phyloP scores from a whole-genome alignment of 2,797 vertebrate species.

The Dromococcyx pavoninus region DNA sequence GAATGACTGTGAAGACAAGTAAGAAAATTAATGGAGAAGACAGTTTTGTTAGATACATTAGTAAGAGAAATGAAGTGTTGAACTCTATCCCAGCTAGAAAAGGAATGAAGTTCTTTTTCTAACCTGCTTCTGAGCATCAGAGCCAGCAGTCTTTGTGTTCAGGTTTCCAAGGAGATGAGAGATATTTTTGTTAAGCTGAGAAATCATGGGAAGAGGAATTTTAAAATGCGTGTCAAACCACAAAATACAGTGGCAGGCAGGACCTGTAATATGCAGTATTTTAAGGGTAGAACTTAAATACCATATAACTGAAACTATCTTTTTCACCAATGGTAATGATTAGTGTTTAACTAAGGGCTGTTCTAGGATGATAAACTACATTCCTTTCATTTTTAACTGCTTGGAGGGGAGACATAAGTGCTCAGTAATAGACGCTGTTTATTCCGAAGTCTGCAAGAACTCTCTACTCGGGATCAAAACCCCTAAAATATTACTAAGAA shows the following conservation, averaged over 20 bases:
- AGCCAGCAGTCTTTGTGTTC: not conserved
- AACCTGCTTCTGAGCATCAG: not conserved
- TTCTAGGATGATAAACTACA: constrained; percentile 49
- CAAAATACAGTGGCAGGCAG: not conserved
- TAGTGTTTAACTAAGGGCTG: constrained; percentile 23
- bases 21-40: not conserved
- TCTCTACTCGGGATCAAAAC: not conserved
- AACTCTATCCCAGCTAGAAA: not conserved
- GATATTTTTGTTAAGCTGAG: constrained; percentile 42
- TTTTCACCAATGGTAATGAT: not conserved
- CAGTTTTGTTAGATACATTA: not conserved
- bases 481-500: not conserved
- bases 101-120: constrained; percentile 18
- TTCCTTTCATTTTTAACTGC: constrained; percentile 46
- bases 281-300: not conserved
- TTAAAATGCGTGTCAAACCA: not conserved
- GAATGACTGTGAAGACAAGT: not conserved
- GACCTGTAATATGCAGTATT: not conserved
- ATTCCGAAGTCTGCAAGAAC: not conserved
- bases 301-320: not conserved
- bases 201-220: constrained; percentile 28
- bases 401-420: not conserved
- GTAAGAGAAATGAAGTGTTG: not conserved
- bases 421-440: not conserved
- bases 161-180: constrained; percentile 56